Evolutionary conservation across 2,113 vertebrate genomes (phyloP).

Genomic region (Hystrix cristata): DNA sequence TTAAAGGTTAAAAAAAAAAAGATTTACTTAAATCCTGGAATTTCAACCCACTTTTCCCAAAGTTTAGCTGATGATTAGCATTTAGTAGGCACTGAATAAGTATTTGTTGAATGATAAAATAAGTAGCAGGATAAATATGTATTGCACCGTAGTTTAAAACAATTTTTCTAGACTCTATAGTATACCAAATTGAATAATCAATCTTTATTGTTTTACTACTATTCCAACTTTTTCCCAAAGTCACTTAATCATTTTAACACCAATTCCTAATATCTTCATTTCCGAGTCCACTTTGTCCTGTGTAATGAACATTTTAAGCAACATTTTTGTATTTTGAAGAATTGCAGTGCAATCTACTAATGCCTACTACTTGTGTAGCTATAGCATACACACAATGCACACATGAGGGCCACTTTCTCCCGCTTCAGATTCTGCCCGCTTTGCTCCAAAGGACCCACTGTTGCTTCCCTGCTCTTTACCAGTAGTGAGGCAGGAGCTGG

Average conservation of each 20-base stretch:
- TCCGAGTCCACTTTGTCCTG: background rate
- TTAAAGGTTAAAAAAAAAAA: background rate
- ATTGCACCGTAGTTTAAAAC: background rate
- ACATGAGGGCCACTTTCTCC: background rate
- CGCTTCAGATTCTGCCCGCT: background rate
- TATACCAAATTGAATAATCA: background rate
- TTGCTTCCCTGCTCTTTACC: background rate
- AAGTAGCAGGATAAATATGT: background rate
- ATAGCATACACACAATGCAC: background rate
- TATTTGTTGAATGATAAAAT: constrained; percentile 11
- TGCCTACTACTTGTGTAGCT: background rate
- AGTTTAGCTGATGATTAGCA: background rate
- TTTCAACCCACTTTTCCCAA: background rate
- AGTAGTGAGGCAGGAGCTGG: background rate
- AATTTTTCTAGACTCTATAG: background rate
- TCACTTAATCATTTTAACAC: background rate
- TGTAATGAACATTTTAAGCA: background rate
- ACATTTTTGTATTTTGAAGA: background rate
- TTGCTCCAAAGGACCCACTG: background rate
- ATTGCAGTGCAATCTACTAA: constrained; percentile 20
- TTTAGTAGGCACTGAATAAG: background rate
- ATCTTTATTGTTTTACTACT: background rate
- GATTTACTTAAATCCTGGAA: background rate
- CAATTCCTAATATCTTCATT: background rate
- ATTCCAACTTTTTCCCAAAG: background rate